Base-by-base conservation (phyloP, 2,797 vertebrate species). In the Garrulus glandarius region DNA sequence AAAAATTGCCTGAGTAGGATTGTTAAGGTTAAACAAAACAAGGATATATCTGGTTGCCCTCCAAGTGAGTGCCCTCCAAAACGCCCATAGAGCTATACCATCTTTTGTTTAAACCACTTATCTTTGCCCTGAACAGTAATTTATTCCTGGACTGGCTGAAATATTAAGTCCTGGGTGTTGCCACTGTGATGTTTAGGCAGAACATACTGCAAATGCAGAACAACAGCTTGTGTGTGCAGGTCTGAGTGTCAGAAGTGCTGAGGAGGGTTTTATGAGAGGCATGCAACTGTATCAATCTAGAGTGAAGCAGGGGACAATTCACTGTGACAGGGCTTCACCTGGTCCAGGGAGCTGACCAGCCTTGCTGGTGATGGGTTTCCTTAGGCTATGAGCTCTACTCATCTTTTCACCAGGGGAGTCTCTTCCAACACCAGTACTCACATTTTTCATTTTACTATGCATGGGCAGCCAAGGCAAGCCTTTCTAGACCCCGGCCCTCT, bases 221-320 rank as follows among this genome's bases (percentile, higher is more conserved):
- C 11, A 63, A 39, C 11, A 32, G 36, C 57, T 41, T 60, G 44
- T 27, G 55, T 49, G 9, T n/a, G 49, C 46, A 78, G 29, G 65
- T 71, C 34, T 1, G 16, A 32, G 39, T 39, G 67, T 32, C 75
- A 61, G 44, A 70, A 72, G 29, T 9, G 34, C 26, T 63, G 39
- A 81, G 49, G 44, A 77, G 19, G 32, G 18, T 22, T 68, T 46
- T 70, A 63, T 49, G 60, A 79, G n/a, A 76, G 32, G 49, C 34
- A 55, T 19, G 9, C 2, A 18, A 13, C 30, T 9, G 0, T n/a
- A 36, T 12, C 0, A 3, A 34, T 34, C 55, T 55, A 46, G 55
- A 47, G 23, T 26, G 56, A 83, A 70, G 41, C 15, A 71, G 37
- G 18, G 23, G 34, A 70, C 49, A 67, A 20, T 14, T 84, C 72